Evolutionary conservation across 2,888 invertebrate species (phyloP), one percentile per base, ranked within the genome.

Genomic region (Brachycybe producta): DNA sequence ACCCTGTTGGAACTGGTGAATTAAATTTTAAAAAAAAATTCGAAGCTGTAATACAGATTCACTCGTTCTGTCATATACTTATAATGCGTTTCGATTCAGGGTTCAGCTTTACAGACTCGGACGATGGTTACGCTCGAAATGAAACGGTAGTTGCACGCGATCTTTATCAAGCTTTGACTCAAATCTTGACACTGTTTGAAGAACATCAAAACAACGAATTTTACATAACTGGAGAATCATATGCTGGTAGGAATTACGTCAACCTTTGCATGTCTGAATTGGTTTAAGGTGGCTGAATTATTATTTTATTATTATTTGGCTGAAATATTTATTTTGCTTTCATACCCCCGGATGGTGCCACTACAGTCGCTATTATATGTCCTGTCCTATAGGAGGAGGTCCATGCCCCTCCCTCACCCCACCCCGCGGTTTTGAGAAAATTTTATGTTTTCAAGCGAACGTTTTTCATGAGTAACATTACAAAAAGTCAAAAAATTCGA

Each of bases 191-290:
- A 55, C 64, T 92, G 1, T 94, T 91, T 64, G 80, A 82, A 1
- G 79, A 85, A 59, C 69, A 82, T 26, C 77, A 77, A 61, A 62
- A 69, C 1, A 81, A 80, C 59, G 81, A 82, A 45, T 90, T 94
- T 65, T 94, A 78, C 69, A 77, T 87, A 0, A 80, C 85, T 1
- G 92, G 92, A 1, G 91, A 92, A 69, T 88, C 87, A 0, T 90
- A 90, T 63, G 88, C 78, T 38, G 90, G 77, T 32, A 73, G 73
- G 57, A n/a, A n/a, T n/a, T n/a, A n/a, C n/a, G n/a, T n/a, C n/a
- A n/a, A n/a, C n/a, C 73, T 5, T n/a, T n/a, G n/a, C n/a, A n/a
- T n/a, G n/a, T n/a, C n/a, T n/a, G n/a, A n/a, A n/a, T n/a, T n/a
- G n/a, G n/a, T n/a, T n/a, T n/a, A n/a, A n/a, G n/a, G n/a, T n/a